A percentile compares a stretch with the other conserved stretches of the same genome.
Evolutionary conservation across 2,797 vertebrate genomes (phyloP).

Genomic region (Pseudochirops corinnae): DNA sequence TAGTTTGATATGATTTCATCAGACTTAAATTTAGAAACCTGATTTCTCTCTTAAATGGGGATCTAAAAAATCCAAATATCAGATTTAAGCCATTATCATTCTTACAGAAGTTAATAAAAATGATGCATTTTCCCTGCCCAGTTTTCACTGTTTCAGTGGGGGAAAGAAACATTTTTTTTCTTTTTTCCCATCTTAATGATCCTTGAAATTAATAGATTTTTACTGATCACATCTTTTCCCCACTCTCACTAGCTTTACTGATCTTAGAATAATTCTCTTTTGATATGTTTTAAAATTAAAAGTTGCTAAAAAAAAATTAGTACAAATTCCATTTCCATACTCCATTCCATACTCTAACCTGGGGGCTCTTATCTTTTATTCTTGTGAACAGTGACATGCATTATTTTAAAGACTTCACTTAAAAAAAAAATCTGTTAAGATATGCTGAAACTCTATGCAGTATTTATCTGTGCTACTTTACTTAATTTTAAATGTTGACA

Average conservation of each 20-base stretch:
- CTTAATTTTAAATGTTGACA: not conserved
- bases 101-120: slow-evolving; percentile 47
- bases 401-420: slow-evolving; percentile 10
- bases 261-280: slow-evolving; percentile 6
- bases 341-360: slow-evolving; percentile 37
- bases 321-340: slow-evolving; percentile 16
- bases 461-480: slow-evolving; percentile 20
- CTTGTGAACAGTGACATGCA: slow-evolving; percentile 28
- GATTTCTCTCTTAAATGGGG: not conserved
- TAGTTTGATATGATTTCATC: not conserved
- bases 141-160: slow-evolving; percentile 28
- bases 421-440: slow-evolving; percentile 13
- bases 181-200: slow-evolving; percentile 16
- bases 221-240: slow-evolving; percentile 14
- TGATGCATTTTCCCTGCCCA: not conserved
- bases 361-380: slow-evolving; percentile 10
- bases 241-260: slow-evolving; percentile 10
- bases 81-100: not conserved
- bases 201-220: slow-evolving; percentile 40
- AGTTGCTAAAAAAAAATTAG: not conserved
- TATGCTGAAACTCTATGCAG: not conserved
- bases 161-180: slow-evolving; percentile 46
- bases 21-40: slow-evolving; percentile 9
- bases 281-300: slow-evolving; percentile 21
- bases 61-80: slow-evolving; percentile 21